A percentile compares a stretch with the other conserved stretches of the same genome.
These are phyloP conservation scores for Bothrops jararaca DNA, from an alignment of 2,113 vertebrate genomes.

Conservation along the genomic window DNA sequence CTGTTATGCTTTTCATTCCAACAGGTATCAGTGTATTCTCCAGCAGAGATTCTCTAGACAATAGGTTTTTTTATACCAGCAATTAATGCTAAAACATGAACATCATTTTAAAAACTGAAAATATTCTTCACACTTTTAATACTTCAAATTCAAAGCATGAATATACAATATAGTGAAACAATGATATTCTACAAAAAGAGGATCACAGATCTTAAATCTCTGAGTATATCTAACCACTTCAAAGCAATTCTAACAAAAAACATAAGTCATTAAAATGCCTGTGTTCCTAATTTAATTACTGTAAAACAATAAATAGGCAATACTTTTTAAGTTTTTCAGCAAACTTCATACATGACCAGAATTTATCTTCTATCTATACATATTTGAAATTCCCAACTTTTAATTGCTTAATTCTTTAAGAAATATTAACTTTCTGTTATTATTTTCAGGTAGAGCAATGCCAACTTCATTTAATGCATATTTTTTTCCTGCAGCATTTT, in stretches of 20 bases:
- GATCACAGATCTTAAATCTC: background rate
- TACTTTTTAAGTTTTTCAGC: background rate
- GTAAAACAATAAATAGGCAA: background rate
- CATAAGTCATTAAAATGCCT: background rate
- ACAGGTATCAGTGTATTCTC: background rate
- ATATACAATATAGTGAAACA: background rate
- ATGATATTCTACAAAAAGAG: background rate
- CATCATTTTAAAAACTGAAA: background rate
- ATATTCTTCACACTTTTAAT: background rate
- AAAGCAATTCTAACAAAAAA: background rate
- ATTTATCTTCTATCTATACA: conserved; percentile 29
- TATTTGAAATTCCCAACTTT: conserved; percentile 29
- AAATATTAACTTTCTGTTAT: conserved; percentile 34
- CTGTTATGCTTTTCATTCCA: background rate
- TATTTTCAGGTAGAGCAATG: conserved; percentile 36
- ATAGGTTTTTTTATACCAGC: background rate
- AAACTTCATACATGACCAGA: background rate
- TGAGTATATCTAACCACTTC: background rate
- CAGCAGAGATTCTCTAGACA: background rate
- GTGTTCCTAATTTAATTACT: background rate
- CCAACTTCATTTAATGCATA: conserved; percentile 49
- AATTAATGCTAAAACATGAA: background rate
- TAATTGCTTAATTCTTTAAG: conserved; percentile 50
- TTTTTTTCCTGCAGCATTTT: conserved; percentile 45
- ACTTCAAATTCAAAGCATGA: background rate